Evolutionary conservation across 2,113 vertebrate species (phyloP), one percentile per base, ranked within the genome.

Genomic region (Anser cygnoides): DNA sequence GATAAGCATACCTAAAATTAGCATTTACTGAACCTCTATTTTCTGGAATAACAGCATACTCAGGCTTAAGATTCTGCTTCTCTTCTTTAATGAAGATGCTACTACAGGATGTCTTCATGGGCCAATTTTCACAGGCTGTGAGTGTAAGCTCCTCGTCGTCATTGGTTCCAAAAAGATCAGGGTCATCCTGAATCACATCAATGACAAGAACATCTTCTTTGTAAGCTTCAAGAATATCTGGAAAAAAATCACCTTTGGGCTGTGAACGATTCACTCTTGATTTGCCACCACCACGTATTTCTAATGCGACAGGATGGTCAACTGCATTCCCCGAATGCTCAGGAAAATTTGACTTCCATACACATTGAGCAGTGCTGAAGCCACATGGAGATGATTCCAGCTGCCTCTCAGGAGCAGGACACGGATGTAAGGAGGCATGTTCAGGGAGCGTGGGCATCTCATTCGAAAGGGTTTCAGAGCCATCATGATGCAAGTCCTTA

Each of bases 141-240:
- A 84, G 86, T 13, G 92, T 77, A 44, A 77, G 82, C 11, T 98
- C 96, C 28, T 97, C 88, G 92, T 97, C 89, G 21, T 78, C 96
- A 68, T 70, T 84, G 61, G 90, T 93, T 93, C 98, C 98, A 97
- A 99, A 99, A 85, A 99, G 98, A 37, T 99, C 99, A 37, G 98
- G 98, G 92, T 99, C 99, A 84, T 99, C 98, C 95, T 98, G 98
- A 96, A 98, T 98, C 89, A 99, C 98, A 82, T 99, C 98, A 35
- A 99, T 96, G 39, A 99, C 96, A 94, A 99, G 98, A 93, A 98
- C 97, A 90, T 99, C 99, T 68, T 98, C 97, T 96, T 99, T 91
- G 57, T 99, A 99, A 59, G 99, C 99, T 55, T 98, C 97, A 82
- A 98, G 80, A 94, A 98, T 86, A 94, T 99, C 98, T 94, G 98